Evolutionary conservation across 2,797 vertebrate species (phyloP).

Genomic region (Crocodylus rhombifer): DNA sequence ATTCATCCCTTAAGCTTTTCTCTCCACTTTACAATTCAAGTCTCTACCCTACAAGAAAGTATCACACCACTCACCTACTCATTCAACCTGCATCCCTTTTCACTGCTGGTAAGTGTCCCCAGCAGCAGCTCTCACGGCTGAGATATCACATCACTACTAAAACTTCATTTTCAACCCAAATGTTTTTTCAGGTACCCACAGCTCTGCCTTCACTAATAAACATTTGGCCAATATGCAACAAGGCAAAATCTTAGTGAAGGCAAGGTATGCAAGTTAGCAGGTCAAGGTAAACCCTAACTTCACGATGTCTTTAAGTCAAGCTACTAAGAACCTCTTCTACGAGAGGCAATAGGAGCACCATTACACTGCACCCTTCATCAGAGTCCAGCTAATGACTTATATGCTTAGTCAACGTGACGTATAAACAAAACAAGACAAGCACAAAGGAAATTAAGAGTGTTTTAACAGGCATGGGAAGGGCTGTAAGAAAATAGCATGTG

Average conservation of each 20-base stretch:
- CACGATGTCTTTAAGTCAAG: background rate
- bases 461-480: background rate
- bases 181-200: background rate
- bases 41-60: background rate
- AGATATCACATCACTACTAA: no score
- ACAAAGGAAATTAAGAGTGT: background rate
- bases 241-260: background rate
- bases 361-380: background rate
- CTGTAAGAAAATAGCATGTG: background rate
- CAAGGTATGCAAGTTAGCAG: background rate
- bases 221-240: no score
- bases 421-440: background rate
- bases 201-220: background rate
- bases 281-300: background rate
- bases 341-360: background rate
- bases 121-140: background rate
- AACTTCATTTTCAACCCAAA: no score
- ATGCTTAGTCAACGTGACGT: background rate
- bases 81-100: background rate
- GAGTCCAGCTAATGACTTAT: fast-evolving
- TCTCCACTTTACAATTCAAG: background rate
- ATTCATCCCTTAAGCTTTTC: no score
- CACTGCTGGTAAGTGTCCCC: background rate
- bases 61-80: background rate
- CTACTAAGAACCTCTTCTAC: background rate